phyloP scores from a whole-genome alignment of 1,140 invertebrate species.

The Fopius arisanus region DNA sequence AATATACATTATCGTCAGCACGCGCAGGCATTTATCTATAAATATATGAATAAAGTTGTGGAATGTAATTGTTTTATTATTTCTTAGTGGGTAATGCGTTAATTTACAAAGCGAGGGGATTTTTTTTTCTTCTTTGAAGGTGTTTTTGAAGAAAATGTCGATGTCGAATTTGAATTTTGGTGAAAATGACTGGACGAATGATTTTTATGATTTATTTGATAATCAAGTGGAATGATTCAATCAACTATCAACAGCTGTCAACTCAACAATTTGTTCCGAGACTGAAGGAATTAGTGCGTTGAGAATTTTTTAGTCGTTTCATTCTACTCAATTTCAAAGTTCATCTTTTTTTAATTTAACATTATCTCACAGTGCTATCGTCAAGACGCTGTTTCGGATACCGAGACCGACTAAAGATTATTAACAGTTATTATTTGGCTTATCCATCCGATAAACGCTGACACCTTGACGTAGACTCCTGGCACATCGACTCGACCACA shows the following conservation, averaged over 20 bases:
- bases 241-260: no score
- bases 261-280: background rate
- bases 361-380: background rate
- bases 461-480: constrained; percentile 93
- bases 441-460: constrained; percentile 94
- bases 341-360: constrained; percentile 6
- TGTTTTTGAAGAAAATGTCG: background rate
- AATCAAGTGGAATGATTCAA: no score
- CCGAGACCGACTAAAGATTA: constrained; percentile 68
- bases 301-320: background rate
- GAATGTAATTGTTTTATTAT: background rate
- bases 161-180: no score
- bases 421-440: constrained; percentile 97
- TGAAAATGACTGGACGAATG: no score
- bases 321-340: background rate
- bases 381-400: background rate
- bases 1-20: background rate
- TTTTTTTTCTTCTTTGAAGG: background rate
- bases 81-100: background rate
- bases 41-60: background rate
- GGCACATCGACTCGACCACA: constrained; percentile 89
- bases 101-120: background rate
- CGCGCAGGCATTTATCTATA: background rate
- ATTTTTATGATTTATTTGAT: no score
- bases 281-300: background rate